These are phyloP conservation scores for Formica aserva DNA, from an alignment of 2,888 invertebrate genomes.

Conservation along the genomic window DNA sequence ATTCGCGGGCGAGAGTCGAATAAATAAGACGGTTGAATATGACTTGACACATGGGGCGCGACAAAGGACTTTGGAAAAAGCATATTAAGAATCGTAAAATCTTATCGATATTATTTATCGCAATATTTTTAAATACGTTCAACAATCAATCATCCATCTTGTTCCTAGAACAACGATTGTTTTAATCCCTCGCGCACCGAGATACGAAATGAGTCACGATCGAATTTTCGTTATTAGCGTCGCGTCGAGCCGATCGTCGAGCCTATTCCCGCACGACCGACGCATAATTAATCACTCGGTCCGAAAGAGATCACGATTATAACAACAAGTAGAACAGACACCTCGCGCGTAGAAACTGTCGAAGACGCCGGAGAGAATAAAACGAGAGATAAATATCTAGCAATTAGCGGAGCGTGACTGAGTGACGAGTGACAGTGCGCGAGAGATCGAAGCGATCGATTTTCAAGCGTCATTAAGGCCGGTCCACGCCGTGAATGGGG, in stretches of 20 bases:
- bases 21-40: not conserved
- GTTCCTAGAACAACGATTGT: conserved; percentile 21
- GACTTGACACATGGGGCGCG: not conserved
- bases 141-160: conserved; percentile 26
- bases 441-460: conserved; percentile 62
- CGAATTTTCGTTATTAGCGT: conserved; percentile 39
- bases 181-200: conserved; percentile 19
- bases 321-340: conserved; percentile 30
- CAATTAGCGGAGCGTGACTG: conserved; percentile 55
- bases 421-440: conserved; percentile 54
- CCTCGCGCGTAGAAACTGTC: conserved; percentile 34
- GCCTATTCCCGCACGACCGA: conserved; percentile 28
- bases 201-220: conserved; percentile 24
- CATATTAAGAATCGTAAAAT: not conserved
- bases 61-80: conserved; percentile 4
- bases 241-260: conserved; percentile 31
- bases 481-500: conserved; percentile 39
- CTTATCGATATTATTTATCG: conserved; percentile 24
- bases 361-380: conserved; percentile 31
- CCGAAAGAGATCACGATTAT: conserved; percentile 47
- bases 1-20: conserved; percentile 8
- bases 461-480: conserved; percentile 59
- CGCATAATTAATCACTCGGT: conserved; percentile 50
- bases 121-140: not conserved
- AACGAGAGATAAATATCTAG: conserved; percentile 52